These are phyloP conservation scores for Scaptomyza reducta DNA, from an alignment of 2,888 invertebrate genomes.

Conservation along the genomic window DNA sequence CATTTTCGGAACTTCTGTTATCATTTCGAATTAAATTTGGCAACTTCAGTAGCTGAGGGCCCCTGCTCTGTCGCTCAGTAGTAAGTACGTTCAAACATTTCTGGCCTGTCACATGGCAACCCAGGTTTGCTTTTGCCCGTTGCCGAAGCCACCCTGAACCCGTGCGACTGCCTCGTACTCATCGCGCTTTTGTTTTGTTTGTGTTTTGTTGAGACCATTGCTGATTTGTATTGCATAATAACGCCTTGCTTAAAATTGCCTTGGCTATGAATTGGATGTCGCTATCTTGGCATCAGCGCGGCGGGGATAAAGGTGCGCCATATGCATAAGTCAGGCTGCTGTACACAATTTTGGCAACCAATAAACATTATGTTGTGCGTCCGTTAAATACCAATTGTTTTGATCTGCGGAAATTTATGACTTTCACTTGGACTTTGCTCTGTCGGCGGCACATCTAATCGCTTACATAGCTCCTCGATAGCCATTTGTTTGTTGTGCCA, in stretches of 20 bases:
- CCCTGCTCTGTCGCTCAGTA: slow-evolving; percentile 17
- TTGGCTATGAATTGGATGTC: slow-evolving; percentile 46
- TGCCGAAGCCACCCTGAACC: slow-evolving; percentile 1
- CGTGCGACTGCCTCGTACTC: not conserved
- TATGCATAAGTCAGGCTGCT: slow-evolving; percentile 28
- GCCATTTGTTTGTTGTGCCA: slow-evolving; percentile 51
- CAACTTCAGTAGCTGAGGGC: slow-evolving; percentile 22
- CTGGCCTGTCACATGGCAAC: slow-evolving; percentile 25
- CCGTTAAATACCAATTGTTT: slow-evolving; percentile 63
- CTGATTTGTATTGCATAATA: slow-evolving; percentile 83
- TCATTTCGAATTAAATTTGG: slow-evolving; percentile 76
- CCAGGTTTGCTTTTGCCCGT: slow-evolving; percentile 7
- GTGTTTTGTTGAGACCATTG: slow-evolving; percentile 76
- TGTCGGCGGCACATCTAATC: slow-evolving; percentile 57
- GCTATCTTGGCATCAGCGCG: slow-evolving; percentile 51
- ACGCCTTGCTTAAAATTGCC: slow-evolving; percentile 79
- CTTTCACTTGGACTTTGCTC: slow-evolving; percentile 10
- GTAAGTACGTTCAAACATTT: not conserved
- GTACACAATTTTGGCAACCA: slow-evolving; percentile 78
- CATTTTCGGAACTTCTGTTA: slow-evolving; percentile 73
- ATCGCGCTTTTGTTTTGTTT: slow-evolving; percentile 18
- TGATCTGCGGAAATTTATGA: slow-evolving; percentile 70
- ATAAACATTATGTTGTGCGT: slow-evolving; percentile 67
- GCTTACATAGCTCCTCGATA: slow-evolving; percentile 39
- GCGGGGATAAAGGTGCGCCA: slow-evolving; percentile 33